Percentiles rank a stretch among this genome's conserved stretches.
phyloP scores from a whole-genome alignment of 2,888 invertebrate genomes.

The Parasteatoda lunata region DNA sequence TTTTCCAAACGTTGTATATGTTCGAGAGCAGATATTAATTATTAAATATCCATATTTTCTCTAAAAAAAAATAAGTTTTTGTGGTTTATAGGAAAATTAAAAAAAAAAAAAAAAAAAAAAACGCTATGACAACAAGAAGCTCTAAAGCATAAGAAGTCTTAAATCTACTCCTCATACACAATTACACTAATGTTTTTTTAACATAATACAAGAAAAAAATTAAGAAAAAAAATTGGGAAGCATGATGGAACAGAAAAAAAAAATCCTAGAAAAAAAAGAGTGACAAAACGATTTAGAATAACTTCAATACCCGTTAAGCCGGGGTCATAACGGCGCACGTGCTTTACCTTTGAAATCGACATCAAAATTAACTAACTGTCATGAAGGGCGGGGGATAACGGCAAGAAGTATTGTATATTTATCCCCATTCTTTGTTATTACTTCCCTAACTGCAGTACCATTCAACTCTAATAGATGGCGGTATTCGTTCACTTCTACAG shows the following conservation, averaged over 20 bases:
- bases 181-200: neutral
- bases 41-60: too few species aligned
- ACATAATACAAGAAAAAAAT: neutral
- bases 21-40: too few species aligned
- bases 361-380: slow-evolving; percentile 42
- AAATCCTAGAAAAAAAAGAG: neutral
- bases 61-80: too few species aligned
- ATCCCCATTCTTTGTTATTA: slow-evolving; percentile 9
- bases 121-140: too few species aligned
- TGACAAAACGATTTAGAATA: neutral
- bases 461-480: slow-evolving; percentile 51
- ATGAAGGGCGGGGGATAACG: slow-evolving; percentile 20
- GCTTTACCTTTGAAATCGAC: slow-evolving; percentile 18
- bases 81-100: too few species aligned
- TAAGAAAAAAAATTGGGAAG: neutral
- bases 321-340: neutral
- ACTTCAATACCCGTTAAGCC: neutral
- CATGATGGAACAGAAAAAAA: neutral
- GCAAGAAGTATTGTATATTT: neutral
- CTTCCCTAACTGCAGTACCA: slow-evolving; percentile 11
- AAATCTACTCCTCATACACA: too few species aligned
- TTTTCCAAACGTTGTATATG: too few species aligned
- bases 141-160: too few species aligned
- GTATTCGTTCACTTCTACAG: slow-evolving; percentile 21
- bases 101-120: too few species aligned